Conservation (phyloP, 2,113 vertebrate genomes). For the Rutilus rutilus region DNA sequence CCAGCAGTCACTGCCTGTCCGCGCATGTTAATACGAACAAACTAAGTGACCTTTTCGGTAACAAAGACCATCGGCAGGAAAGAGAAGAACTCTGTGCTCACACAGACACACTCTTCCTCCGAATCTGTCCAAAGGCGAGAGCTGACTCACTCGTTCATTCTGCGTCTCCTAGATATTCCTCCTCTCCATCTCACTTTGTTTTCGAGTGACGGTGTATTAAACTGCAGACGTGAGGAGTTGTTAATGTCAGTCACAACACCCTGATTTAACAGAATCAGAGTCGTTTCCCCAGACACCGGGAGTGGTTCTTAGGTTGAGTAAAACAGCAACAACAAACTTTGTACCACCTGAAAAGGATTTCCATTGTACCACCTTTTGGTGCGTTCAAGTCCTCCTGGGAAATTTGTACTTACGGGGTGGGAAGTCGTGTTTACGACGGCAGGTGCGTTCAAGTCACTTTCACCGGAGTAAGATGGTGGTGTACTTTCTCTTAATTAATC, state of each 20-base stretch:
- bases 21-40: constrained; percentile 36
- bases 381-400: too few species aligned
- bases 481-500: too few species aligned
- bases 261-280: not conserved
- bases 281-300: not conserved
- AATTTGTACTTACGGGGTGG: too few species aligned
- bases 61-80: constrained; percentile 24
- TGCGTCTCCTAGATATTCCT: not conserved
- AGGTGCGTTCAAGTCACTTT: too few species aligned
- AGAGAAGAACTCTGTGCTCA: not conserved
- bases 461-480: too few species aligned
- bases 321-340: not conserved
- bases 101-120: not conserved
- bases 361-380: too few species aligned
- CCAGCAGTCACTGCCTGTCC: constrained; percentile 41
- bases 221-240: not conserved
- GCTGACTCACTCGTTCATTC: not conserved
- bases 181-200: not conserved
- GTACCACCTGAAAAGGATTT: too few species aligned
- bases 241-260: not conserved
- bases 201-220: not conserved
- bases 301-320: not conserved
- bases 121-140: not conserved
- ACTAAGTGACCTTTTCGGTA: constrained; percentile 64
- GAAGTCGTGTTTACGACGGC: too few species aligned